Conservation (phyloP, 2,797 vertebrate genomes). For the Apodemus agrarius region DNA sequence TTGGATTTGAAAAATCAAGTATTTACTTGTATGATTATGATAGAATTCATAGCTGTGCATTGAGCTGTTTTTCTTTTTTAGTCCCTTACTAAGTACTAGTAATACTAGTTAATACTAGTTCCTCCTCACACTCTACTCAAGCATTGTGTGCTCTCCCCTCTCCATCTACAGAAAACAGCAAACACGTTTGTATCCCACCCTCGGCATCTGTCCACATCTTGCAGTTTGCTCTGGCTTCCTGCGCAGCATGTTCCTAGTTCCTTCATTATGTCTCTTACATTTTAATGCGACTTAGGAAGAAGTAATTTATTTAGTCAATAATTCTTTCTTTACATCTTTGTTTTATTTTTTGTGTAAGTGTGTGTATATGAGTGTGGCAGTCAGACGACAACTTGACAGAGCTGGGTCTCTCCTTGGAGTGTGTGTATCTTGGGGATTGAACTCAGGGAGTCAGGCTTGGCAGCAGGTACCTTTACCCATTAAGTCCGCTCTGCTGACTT, state of each 20-base stretch:
- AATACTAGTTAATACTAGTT: constrained; percentile 8
- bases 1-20: not conserved
- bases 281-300: not conserved
- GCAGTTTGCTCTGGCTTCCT: not conserved
- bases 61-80: constrained; percentile 19
- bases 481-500: not conserved
- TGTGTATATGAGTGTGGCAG: not conserved
- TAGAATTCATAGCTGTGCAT: not conserved
- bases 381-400: not conserved
- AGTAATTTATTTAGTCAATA: constrained; percentile 41
- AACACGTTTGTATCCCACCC: not conserved
- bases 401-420: not conserved
- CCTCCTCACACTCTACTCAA: not conserved
- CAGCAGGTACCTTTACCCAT: not conserved
- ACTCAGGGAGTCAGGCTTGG: not conserved
- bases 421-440: not conserved
- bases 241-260: not conserved
- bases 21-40: constrained; percentile 24
- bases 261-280: not conserved
- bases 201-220: not conserved
- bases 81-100: not conserved
- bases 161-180: not conserved
- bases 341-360: not conserved
- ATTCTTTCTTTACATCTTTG: not conserved
- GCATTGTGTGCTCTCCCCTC: not conserved